Evolutionary conservation across 2,888 invertebrate genomes (phyloP), one percentile per base, ranked within the genome.

Genomic region (Sacculina carcini): DNA sequence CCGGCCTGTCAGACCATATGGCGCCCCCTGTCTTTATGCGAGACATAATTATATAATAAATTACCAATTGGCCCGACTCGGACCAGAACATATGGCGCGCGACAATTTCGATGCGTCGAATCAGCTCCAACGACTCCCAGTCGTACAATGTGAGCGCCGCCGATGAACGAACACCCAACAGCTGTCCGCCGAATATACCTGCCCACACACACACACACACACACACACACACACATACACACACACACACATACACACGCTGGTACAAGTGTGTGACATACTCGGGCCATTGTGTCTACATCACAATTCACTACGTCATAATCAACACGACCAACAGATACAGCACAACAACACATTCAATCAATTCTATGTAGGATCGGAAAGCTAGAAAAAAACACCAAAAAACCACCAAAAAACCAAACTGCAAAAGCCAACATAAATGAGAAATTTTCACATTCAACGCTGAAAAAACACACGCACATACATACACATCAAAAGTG

Each of bases 21-120:
- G n/a, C n/a, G n/a, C n/a, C n/a, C n/a, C n/a, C n/a, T n/a, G n/a
- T n/a, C n/a, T n/a, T n/a, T n/a, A n/a, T n/a, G n/a, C n/a, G n/a
- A n/a, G n/a, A n/a, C n/a, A n/a, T n/a, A n/a, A n/a, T n/a, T n/a
- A n/a, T n/a, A n/a, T n/a, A n/a, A n/a, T 16, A 36, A 39, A 21
- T 28, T 12, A 44, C 44, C 46, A 96, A 70, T 60, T 80, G 81
- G 3, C 94, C 92, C 63, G 79, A 83, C 66, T 98, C 98, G 34
- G 90, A 86, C 98, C 98, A 98, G 64, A 81, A 89, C 24, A 98
- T 83, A 62, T 84, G 79, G 58, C 75, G 76, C 2, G 89, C 92
- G 66, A 84, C 86, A 59, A 96, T 94, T 69, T 98, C 98, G 61
- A 98, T 96, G 47, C 96, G 77, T 53, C 98, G 75, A 34, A 98